These are phyloP conservation scores for Mirza zaza DNA, from an alignment of 2,113 vertebrate species.

Conservation along the genomic window DNA sequence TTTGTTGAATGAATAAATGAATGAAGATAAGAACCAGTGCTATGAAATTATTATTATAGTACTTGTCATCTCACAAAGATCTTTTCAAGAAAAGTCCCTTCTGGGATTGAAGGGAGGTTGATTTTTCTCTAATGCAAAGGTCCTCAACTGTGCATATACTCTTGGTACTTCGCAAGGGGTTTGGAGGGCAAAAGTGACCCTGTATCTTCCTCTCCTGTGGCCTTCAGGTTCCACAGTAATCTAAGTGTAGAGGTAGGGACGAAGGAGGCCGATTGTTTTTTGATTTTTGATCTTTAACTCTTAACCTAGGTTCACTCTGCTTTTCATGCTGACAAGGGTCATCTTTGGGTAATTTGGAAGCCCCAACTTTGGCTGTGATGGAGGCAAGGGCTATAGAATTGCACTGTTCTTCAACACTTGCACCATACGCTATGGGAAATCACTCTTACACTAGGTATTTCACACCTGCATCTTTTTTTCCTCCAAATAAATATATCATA, in stretches of 20 bases:
- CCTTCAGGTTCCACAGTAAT: not conserved
- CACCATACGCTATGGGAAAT: not conserved
- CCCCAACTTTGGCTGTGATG: not conserved
- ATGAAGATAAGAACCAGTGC: not conserved
- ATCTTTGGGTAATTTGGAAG: not conserved
- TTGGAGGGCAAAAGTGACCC: not conserved
- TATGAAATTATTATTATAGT: not conserved
- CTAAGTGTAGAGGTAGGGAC: not conserved
- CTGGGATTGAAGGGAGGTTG: not conserved
- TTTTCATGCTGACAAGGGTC: not conserved
- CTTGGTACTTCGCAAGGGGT: not conserved
- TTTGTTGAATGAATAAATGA: not conserved
- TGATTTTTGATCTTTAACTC: not conserved
- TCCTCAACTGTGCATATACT: not conserved
- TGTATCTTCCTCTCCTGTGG: not conserved
- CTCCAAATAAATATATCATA: conserved; percentile 32
- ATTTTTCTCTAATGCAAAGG: not conserved
- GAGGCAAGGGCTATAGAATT: not conserved
- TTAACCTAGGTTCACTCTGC: not conserved
- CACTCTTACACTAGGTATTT: not conserved
- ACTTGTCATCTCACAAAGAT: not conserved
- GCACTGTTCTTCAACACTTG: not conserved
- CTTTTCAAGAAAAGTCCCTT: not conserved
- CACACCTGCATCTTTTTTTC: not conserved
- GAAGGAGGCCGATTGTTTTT: not conserved